Evolutionary conservation across 2,113 vertebrate genomes (phyloP), one percentile per base, ranked within the genome.

Genomic region (Mobula birostris): DNA sequence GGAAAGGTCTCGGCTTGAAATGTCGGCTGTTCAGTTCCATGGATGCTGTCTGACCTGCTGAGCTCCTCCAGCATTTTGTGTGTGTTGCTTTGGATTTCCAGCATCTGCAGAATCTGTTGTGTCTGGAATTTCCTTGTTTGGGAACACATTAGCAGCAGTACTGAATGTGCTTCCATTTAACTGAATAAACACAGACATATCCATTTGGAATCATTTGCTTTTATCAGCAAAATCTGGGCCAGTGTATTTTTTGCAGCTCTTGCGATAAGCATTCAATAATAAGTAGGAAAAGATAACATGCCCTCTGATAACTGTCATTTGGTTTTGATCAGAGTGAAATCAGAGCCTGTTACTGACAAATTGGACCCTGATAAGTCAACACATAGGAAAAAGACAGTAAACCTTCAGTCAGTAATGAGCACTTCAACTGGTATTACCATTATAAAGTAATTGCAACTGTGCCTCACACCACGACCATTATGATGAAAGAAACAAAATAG

Each of bases 401-500:
- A 36, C 72, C 19, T 32, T 74, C 68, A 40, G 36, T 9, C 21
- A 93, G 68, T 74, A 72, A 93, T 40, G 12, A 21, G 36, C 68
- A 72, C n/a, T 91, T 91, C 88, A 70, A 70, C 19, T 32, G 8
- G 27, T 21, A 74, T 74, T 14, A 40, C 21, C 72, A 14, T 66
- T 5, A 87, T 17, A 36, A 68, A 36, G 32, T 91, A 27, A 93
- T 83, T 78, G 72, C 94, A 94, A 95, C 96, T 96, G 95, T 95
- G 36, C 96, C 96, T 95, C 94, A 95, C 36, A 94, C 85, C 85
- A 94, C 70, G 94, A 96, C 1, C 88, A 95, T 94, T 72, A 76
- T 94, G 94, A 87, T 94, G 95, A 96, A 94, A 95, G 0, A 48
- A 94, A 96, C 95, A 85, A 96, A 95, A 94, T 95, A 94, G 1